Evolutionary conservation across 2,888 invertebrate genomes (phyloP).

Genomic region (Brenthis hecate): DNA sequence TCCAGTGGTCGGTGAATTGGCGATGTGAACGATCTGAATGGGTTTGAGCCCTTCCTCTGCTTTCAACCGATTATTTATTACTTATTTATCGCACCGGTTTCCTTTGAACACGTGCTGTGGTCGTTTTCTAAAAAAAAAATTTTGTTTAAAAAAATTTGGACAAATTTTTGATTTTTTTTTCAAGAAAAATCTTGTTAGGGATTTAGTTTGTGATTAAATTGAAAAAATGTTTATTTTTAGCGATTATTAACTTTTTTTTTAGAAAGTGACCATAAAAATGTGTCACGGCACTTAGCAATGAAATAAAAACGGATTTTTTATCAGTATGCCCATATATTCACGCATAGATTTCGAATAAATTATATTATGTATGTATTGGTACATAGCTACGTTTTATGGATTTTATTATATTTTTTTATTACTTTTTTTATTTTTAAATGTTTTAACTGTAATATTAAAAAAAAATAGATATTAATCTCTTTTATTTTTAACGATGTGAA

Average conservation of each 20-base stretch:
- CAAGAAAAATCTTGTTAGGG: not conserved
- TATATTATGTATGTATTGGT: slow-evolving; percentile 38
- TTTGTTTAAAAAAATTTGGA: not conserved
- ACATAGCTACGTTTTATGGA: slow-evolving; percentile 41
- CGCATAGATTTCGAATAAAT: slow-evolving; percentile 47
- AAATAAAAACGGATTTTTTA: slow-evolving; percentile 33
- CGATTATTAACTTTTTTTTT: not conserved
- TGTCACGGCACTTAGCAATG: slow-evolving; percentile 31
- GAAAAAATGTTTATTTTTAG: not conserved
- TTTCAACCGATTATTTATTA: slow-evolving; percentile 21
- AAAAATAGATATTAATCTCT: slow-evolving; percentile 6
- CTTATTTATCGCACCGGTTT: slow-evolving; percentile 13
- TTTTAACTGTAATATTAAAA: slow-evolving; percentile 32
- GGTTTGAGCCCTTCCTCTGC: slow-evolving; percentile 14
- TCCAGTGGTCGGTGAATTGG: slow-evolving; percentile 8
- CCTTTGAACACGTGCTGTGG: slow-evolving; percentile 3
- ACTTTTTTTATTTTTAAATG: slow-evolving; percentile 18
- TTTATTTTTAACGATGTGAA: no score
- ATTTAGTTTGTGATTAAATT: not conserved
- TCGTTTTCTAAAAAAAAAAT: slow-evolving; percentile 14
- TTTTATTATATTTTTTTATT: slow-evolving; percentile 26
- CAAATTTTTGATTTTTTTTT: not conserved
- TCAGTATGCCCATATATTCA: slow-evolving; percentile 38
- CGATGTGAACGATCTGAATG: slow-evolving; percentile 21
- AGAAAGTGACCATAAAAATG: slow-evolving; percentile 26